Conservation (phyloP, 2,888 invertebrate genomes). For the Cybosia mesomella region DNA sequence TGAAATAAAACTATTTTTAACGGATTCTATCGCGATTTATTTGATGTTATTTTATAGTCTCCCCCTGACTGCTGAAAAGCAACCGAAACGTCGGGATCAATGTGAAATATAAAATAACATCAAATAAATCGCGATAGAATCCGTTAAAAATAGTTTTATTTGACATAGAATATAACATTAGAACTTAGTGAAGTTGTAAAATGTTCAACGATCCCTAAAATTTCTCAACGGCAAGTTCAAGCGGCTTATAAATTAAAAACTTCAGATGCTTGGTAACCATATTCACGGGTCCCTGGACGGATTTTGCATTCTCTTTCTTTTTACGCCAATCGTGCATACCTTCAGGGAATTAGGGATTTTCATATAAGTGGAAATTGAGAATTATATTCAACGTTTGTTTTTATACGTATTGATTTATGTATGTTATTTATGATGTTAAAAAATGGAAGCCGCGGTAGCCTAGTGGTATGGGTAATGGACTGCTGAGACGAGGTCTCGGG, state of each 20-base stretch:
- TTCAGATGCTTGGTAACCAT: constrained; percentile 40
- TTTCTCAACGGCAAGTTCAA: neutral
- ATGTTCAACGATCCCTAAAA: neutral
- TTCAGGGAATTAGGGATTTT: constrained; percentile 60
- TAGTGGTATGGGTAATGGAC: no score
- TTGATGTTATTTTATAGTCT: no score
- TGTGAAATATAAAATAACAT: no score
- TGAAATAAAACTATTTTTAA: no score
- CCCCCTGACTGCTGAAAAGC: no score
- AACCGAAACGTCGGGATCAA: no score
- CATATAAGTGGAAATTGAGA: constrained; percentile 51
- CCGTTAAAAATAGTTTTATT: no score
- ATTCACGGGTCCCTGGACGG: constrained; percentile 46
- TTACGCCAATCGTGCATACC: constrained; percentile 58
- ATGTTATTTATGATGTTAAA: constrained; percentile 15
- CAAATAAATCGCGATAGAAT: no score
- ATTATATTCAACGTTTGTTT: constrained; percentile 45
- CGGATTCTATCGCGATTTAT: no score
- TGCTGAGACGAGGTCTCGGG: no score
- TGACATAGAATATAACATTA: no score
- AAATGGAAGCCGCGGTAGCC: no score
- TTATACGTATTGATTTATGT: constrained; percentile 46
- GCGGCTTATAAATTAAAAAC: neutral
- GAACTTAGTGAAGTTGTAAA: neutral
- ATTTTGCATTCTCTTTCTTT: constrained; percentile 56